Evolutionary conservation across 2,888 invertebrate genomes (phyloP).

Genomic region (Lithophane semibrunnea): DNA sequence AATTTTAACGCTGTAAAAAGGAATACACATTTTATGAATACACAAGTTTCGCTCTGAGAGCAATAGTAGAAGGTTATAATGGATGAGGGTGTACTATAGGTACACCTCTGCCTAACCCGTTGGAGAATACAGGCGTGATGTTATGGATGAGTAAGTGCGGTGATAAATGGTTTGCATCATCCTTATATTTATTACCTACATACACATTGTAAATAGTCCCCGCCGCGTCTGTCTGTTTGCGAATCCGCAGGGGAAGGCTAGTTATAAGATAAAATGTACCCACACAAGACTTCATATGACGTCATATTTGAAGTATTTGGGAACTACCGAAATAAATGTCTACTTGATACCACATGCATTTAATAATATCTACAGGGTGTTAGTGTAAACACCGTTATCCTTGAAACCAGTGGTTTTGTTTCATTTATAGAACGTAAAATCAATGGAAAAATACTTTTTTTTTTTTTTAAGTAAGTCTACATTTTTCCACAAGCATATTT

Average conservation of each 20-base stretch:
- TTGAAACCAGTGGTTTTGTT: no score
- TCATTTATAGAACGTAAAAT: no score
- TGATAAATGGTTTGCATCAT: constrained; percentile 24
- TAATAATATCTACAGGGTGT: background rate
- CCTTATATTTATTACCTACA: no score
- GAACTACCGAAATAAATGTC: background rate
- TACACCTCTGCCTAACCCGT: background rate
- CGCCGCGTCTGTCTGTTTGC: no score
- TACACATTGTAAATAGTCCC: no score
- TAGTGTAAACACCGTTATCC: no score
- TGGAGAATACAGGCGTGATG: background rate
- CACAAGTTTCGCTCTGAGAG: background rate
- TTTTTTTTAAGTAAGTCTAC: no score
- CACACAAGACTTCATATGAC: background rate
- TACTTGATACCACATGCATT: background rate
- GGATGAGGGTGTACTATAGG: background rate
- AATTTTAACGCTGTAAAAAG: constrained; percentile 95
- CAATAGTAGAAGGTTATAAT: background rate
- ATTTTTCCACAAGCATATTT: no score
- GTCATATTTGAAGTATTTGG: background rate
- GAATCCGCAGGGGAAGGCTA: no score
- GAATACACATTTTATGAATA: constrained; percentile 48
- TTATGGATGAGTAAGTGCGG: constrained; percentile 10
- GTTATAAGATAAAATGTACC: constrained; percentile 2
- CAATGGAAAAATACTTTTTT: no score